Base-by-base conservation (phyloP, 53 echinoderm and acorn worm genomes). In the Hippasteria phrygiana region DNA sequence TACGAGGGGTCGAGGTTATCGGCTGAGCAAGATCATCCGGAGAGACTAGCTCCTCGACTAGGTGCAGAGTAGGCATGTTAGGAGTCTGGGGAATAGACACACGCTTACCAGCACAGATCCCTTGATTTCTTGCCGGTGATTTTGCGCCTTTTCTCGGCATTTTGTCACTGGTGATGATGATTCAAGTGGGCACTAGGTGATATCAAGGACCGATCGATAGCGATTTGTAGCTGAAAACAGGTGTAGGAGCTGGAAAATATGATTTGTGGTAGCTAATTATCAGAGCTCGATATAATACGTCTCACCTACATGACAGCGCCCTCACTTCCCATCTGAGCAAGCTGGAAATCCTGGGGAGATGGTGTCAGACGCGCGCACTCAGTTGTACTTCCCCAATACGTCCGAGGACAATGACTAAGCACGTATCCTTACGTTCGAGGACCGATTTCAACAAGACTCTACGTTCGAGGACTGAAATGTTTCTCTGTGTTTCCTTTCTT, bases 81-180 rank as follows among this genome's bases (percentile, higher is more conserved):
- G 17, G 62, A 14, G 62, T 62, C 62, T n/a, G 17, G 62, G 62
- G 62, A 22, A n/a, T 22, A 62, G 62, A 62, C 62, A 14, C 62
- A 22, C 22, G 24, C 62, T 62, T 62, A 14, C 62, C 13, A 20
- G 24, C 62, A 22, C 18, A 62, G 24, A 62, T 62, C 24, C 62
- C 62, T 62, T 10, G 62, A 14, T 14, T 14, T 22, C 18, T 62
- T 10, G 62, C 62, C 18, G 62, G 62, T 14, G 62, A 62, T 62
- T 62, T 62, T 62, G 18, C 62, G 18, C 62, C 24, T 62, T 62
- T 62, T 62, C 62, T 62, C 24, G 62, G 62, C 62, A 62, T 62
- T 62, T 14, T 62, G 22, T 14, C 5, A 4, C 62, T 20, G 24
- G 5, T 22, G 24, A 22, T 62, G 62, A 20, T 20, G 22, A 20